Conservation (phyloP, 2,797 vertebrate genomes). For the Gorsachius magnificus region DNA sequence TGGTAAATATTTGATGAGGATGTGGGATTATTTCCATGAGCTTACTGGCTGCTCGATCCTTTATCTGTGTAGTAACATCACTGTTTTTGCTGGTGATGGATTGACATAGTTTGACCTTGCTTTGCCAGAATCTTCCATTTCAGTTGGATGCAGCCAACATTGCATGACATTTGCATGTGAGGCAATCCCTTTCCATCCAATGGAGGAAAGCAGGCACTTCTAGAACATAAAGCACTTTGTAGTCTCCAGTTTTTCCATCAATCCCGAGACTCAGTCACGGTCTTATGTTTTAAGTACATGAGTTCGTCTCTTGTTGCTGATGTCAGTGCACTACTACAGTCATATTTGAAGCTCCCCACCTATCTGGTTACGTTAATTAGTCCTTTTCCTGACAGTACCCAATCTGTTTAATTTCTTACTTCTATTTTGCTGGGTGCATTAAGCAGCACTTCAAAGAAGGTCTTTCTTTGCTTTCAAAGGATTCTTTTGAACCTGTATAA, state of each 20-base stretch:
- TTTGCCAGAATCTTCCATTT: neutral
- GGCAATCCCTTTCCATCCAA: neutral
- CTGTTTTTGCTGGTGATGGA: neutral
- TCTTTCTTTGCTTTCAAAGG: neutral
- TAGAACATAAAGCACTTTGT: neutral
- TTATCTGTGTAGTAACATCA: neutral
- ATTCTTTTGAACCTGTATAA: slow-evolving; percentile 11
- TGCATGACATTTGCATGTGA: neutral
- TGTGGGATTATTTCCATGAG: neutral
- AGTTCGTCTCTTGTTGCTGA: neutral
- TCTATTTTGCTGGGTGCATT: neutral
- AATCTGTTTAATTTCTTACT: slow-evolving; percentile 5
- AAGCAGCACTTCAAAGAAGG: slow-evolving; percentile 15
- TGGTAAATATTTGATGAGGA: neutral
- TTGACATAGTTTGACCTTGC: neutral
- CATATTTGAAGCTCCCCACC: neutral
- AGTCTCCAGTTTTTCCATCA: neutral
- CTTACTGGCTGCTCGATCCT: neutral
- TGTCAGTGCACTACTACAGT: neutral
- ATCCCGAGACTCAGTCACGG: neutral
- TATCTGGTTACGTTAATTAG: neutral
- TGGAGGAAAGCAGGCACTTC: neutral
- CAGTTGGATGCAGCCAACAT: rapidly evolving
- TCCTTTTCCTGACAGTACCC: neutral
- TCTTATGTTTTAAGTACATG: neutral